Base-by-base conservation (phyloP, 2,888 invertebrate genomes). In the Alloplasta piceator region DNA sequence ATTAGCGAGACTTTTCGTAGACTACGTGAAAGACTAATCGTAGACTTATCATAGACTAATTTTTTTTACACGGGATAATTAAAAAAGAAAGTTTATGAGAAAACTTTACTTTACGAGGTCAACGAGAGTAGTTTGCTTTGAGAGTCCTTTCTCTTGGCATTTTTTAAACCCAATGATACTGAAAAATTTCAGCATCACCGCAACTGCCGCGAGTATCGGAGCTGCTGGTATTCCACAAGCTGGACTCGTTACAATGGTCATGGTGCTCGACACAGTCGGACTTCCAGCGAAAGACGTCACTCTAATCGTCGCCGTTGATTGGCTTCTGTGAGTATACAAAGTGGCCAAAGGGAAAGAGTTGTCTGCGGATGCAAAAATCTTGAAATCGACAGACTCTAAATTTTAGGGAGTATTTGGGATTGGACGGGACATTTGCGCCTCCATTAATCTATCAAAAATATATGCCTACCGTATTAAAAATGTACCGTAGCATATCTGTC, bases 161-260 rank as follows among this genome's bases (percentile, higher is more conserved):
- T 87, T 26, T 60, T 43, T 52, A 56, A 56, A 52, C 36, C n/a
- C 7, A 48, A 12, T 26, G 26, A 26, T 26, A 26, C 26, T 26
- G 26, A 26, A 26, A 26, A 26, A 26, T 88, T 91, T 12, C 85
- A 96, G 96, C 90, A 94, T 97, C 78, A 96, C 96, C 6, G 96
- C 97, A 2, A 96, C 96, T 0, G 95, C 96, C 58, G 96, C 96
- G 0, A 96, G 96, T 87, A 96, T 97, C 80, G 96, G 96, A 10
- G 96, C 97, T 6, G 96, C 96, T 14, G 96, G 96, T 46, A 96
- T 97, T 75, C 96, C 96, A 0, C 96, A 96, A 90, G 96, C 96
- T 58, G 96, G 96, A 50, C 92, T 96, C 80, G 96, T 96, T n/a
- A 96, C 96, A 68, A 95, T 96, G 95, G 95, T 96, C 12, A 95